Base-by-base conservation (phyloP, 2,888 invertebrate genomes). In the Gasteruption jaculator region DNA sequence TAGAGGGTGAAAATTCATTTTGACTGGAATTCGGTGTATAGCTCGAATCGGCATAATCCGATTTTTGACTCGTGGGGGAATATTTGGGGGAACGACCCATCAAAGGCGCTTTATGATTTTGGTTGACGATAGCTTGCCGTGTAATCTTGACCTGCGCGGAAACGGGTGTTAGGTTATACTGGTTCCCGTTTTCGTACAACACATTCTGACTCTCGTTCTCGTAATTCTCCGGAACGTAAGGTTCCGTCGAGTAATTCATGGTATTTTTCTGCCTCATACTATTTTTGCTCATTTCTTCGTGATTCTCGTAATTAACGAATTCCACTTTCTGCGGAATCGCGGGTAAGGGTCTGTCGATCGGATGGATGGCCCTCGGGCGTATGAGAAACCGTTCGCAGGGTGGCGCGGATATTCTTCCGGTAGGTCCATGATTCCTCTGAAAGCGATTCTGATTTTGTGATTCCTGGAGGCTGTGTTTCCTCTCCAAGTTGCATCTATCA, bases 1-100 rank as follows among this genome's bases (percentile, higher is more conserved):
- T 68, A 1, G 61, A 54, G 2, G 66, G 66, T 3, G 68, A 68
- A 38, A 68, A 66, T 37, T 62, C 68, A 36, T 65, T 65, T 37
- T 68, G 68, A 26, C 68, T 68, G 3, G 68, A 68, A 33, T 68
- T 68, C 0, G 65, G 65, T 0, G 68, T 68, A 38, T 65, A 68
- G 39, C 58, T 65, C 2, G 68, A 68, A 11, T 68, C 68, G 1
- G 62, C 67, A 32, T 65, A 67, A 26, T 68, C 68, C 2, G 68
- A 68, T 38, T 59, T 63, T 14, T 65, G 66, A 45, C 68, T 68
- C 10, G 63, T 65, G 0, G 68, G 63, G 5, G 68, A 68, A 12
- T 65, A 63, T 40, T 63, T 68, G 0, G 60, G 50, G 2, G 56
- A 56, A 19, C 61, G 51, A 1, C 54, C 54, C 1, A 55, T 26